Evolutionary conservation across 2,888 invertebrate species (phyloP), one percentile per base, ranked within the genome.

Genomic region (Ypsolopha scabrella): DNA sequence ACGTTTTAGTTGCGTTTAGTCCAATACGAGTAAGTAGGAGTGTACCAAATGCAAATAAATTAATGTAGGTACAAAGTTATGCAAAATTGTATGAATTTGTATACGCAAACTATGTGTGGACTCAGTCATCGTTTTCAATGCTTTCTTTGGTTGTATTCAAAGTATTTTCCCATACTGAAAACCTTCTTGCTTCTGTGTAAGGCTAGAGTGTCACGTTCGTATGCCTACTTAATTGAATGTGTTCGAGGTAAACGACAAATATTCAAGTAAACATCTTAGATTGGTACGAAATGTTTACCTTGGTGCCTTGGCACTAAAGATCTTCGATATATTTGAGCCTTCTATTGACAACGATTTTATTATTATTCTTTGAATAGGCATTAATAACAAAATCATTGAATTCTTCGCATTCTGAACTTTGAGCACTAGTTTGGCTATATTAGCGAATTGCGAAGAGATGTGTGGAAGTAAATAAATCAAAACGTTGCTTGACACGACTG

Each of bases 361-460:
- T 24, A 3, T 24, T 24, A 3, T 24, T 24, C 24, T 24, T 24
- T 3, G 2, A 3, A 24, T 6, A 6, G 10, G 11, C 13, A 13
- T 4, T 43, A 6, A 14, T 6, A 14, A 43, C 24, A 43, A 13
- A 6, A 13, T 43, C 24, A 24, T 13, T 43, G 8, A 24, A 43
- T 41, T 41, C 11, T 24, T 24, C 24, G 24, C 24, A 41, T 13
- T 11, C 13, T 13, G 13, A 41, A 41, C 41, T 13, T n/a, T 41
- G 9, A 41, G 41, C 11, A 41, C 1, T 41, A 13, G 41, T 41
- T 41, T 41, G 11, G n/a, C 6, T 41, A 8, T 9, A 47, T 47
- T 11, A 14, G 48, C 54, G 56, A 59, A 63, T 58, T 59, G 50
- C 48, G 53, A 51, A 11, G 45, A 46, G 39, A 51, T 46, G 24